Base-by-base conservation (phyloP, 1,140 invertebrate species). In the Drosophila carrolli region DNA sequence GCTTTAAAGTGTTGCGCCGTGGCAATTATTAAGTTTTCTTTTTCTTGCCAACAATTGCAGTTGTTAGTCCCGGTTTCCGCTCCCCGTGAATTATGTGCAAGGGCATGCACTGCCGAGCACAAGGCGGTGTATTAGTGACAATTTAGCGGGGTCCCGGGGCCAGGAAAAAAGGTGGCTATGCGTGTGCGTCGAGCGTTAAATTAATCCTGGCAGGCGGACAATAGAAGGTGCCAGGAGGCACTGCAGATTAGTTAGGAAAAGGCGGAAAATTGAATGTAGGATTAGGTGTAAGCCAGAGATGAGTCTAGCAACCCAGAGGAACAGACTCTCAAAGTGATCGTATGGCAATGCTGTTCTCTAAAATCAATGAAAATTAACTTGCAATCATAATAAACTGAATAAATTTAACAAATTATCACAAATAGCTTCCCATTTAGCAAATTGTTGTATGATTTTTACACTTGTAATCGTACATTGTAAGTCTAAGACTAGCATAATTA, bases 71-170 rank as follows among this genome's bases (percentile, higher is more conserved):
- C 10, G 16, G 46, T 38, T 35, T 65, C 19, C 58, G 35, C 40
- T 59, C 37, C 19, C 40, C 40, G 50, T 74, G 81, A 85, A 78
- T 79, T 86, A 86, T 61, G 72, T 65, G 57, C 50, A 67, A 38
- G 62, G 65, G 51, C 81, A 89, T 75, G 77, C 81, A 75, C 83
- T 61, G 80, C 40, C 75, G 77, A 51, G 66, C 84, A 88, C 72
- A 89, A 89, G 84, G 71, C 75, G 83, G 50, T 68, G 68, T 75
- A 89, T 88, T 89, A 89, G 83, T 80, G 83, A 84, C 83, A 86
- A 89, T 88, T 89, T 88, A 84, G 76, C 84, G 61, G 41, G n/a
- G 40, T 29, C 19, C 13, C 16, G 11, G 38, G 8, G 0, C 5
- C 4, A 43, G 35, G 53, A 47, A 43, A 58, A 60, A 50, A 55